Evolutionary conservation across 2,113 vertebrate genomes (phyloP).

Genomic region (Callocephalon fimbriatum): DNA sequence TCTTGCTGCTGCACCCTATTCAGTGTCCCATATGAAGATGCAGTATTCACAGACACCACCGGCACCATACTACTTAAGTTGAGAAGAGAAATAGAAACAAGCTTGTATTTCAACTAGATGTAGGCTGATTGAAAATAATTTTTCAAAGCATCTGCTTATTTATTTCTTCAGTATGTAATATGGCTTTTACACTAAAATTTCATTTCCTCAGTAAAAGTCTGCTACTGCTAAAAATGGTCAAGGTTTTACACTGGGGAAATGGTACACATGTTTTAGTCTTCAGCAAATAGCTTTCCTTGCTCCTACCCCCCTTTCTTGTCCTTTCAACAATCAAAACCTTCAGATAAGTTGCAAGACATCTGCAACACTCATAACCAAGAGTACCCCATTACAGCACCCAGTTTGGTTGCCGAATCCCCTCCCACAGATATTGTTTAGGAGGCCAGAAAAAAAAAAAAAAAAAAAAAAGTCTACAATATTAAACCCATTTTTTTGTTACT

Average conservation of each 20-base stretch:
- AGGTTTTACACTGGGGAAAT: neutral
- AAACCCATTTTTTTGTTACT: neutral
- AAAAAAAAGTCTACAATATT: neutral
- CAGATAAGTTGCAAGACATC: neutral
- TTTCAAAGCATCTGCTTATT: neutral
- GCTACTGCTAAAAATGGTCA: neutral
- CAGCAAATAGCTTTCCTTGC: neutral
- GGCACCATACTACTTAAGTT: neutral
- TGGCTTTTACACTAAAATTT: neutral
- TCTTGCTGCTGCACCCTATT: neutral
- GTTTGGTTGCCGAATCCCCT: neutral
- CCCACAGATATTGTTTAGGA: neutral
- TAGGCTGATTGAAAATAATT: neutral
- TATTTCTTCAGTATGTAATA: neutral
- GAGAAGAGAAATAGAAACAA: neutral
- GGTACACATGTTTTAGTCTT: neutral
- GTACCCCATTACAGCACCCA: neutral
- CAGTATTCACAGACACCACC: neutral
- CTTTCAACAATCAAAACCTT: neutral
- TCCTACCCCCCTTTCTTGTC: neutral
- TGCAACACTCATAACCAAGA: neutral
- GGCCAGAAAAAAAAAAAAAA: neutral
- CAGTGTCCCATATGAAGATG: neutral
- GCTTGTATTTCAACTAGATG: neutral
- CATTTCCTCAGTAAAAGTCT: neutral